These are phyloP conservation scores for Notolabrus celidotus DNA, from an alignment of 2,797 vertebrate genomes.

Conservation along the genomic window DNA sequence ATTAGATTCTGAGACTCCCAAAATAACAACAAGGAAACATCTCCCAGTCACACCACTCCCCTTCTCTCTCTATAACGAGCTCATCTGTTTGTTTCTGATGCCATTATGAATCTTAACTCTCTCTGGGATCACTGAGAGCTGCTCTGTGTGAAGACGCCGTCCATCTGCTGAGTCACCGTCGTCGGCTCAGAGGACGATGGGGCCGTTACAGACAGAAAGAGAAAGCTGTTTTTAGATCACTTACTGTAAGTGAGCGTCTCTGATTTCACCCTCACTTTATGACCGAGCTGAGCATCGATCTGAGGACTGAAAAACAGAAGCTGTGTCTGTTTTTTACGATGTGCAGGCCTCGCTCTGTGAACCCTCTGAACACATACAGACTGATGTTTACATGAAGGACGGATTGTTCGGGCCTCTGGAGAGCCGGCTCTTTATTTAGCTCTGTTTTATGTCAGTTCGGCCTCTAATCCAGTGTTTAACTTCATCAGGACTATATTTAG, in stretches of 20 bases:
- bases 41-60: not conserved
- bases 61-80: slow-evolving; percentile 5
- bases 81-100: slow-evolving; percentile 4
- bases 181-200: slow-evolving; percentile 12
- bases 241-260: slow-evolving; percentile 16
- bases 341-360: not conserved
- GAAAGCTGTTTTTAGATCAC: slow-evolving; percentile 5
- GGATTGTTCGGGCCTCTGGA: slow-evolving; percentile 16
- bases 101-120: slow-evolving; percentile 9
- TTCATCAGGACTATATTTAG: slow-evolving; percentile 40
- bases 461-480: slow-evolving; percentile 6
- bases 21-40: not conserved
- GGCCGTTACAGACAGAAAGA: not conserved
- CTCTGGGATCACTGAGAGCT: not conserved
- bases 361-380: not conserved
- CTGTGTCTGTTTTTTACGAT: not conserved
- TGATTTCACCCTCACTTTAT: slow-evolving; percentile 19
- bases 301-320: not conserved
- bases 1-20: not conserved
- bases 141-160: slow-evolving; percentile 14
- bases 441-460: slow-evolving; percentile 8
- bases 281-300: not conserved
- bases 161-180: slow-evolving; percentile 35
- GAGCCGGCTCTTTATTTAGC: slow-evolving; percentile 9
- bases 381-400: slow-evolving; percentile 1